These are phyloP conservation scores for Drosophila pallidifrons DNA, from an alignment of 1,140 invertebrate species.

Conservation along the genomic window DNA sequence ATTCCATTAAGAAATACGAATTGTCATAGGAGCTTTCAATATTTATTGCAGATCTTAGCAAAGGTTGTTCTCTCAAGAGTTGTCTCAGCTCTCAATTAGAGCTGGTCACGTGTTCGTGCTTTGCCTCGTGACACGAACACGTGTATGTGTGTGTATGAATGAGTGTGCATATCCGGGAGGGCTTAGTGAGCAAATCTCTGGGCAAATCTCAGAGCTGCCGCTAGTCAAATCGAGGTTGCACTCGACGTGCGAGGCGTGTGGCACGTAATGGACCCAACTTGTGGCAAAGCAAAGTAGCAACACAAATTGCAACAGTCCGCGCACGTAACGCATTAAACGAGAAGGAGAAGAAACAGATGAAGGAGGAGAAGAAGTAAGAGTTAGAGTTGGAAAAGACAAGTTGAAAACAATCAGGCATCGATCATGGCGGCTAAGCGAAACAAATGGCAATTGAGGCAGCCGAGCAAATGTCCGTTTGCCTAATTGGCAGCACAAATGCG, in stretches of 20 bases:
- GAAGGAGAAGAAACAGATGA: neutral
- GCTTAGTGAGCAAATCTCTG: slow-evolving; percentile 4
- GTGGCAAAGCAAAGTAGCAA: slow-evolving; percentile 1
- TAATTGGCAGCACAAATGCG: slow-evolving; percentile 44
- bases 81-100: neutral
- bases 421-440: slow-evolving; percentile 40
- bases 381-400: neutral
- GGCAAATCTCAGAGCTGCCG: neutral
- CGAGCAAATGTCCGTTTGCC: slow-evolving; percentile 26
- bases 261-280: slow-evolving; percentile 23
- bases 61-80: too few relatives aligned
- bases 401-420: slow-evolving; percentile 39
- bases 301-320: slow-evolving; percentile 20
- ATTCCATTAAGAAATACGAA: too few relatives aligned
- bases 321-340: slow-evolving; percentile 30
- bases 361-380: too few relatives aligned
- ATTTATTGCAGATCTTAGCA: too few relatives aligned
- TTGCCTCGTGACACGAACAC: neutral
- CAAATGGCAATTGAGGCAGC: slow-evolving; percentile 24
- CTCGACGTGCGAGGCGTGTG: slow-evolving; percentile 6
- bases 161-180: neutral
- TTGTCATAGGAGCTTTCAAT: too few relatives aligned
- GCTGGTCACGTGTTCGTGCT: slow-evolving; percentile 16
- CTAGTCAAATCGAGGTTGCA: slow-evolving; percentile 22
- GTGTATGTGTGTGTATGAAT: neutral